Evolutionary conservation across 1,140 invertebrate species (phyloP).

Genomic region (Sarcophaga peregrina): DNA sequence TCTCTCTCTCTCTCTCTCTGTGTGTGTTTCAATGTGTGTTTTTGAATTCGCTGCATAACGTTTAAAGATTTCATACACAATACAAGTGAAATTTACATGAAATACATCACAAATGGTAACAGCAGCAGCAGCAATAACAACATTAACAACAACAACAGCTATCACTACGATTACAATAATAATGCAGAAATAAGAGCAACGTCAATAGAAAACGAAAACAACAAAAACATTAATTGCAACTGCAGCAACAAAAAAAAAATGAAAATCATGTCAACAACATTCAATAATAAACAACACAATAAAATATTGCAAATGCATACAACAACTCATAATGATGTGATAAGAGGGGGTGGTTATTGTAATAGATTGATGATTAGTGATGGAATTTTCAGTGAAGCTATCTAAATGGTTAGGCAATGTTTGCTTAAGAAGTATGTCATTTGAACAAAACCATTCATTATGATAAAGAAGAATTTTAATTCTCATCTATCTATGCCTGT

Average conservation of each 20-base stretch:
- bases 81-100: conserved; percentile 19
- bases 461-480: too few relatives aligned
- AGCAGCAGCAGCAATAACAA: background rate
- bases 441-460: too few relatives aligned
- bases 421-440: too few relatives aligned
- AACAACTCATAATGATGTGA: background rate
- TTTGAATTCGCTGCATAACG: background rate
- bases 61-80: conserved; percentile 1
- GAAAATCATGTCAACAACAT: conserved; percentile 1
- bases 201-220: background rate
- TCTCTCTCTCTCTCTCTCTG: too few relatives aligned
- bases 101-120: conserved; percentile 17
- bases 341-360: background rate
- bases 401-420: background rate
- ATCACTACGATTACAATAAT: background rate
- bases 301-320: background rate
- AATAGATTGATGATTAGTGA: background rate
- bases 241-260: background rate
- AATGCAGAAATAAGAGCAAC: background rate
- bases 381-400: background rate
- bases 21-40: too few relatives aligned
- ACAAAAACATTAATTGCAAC: background rate
- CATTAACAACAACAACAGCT: background rate
- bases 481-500: too few relatives aligned
- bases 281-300: background rate